Base-by-base conservation (phyloP, 2,113 vertebrate genomes). In the Periophthalmodon schlosseri region DNA sequence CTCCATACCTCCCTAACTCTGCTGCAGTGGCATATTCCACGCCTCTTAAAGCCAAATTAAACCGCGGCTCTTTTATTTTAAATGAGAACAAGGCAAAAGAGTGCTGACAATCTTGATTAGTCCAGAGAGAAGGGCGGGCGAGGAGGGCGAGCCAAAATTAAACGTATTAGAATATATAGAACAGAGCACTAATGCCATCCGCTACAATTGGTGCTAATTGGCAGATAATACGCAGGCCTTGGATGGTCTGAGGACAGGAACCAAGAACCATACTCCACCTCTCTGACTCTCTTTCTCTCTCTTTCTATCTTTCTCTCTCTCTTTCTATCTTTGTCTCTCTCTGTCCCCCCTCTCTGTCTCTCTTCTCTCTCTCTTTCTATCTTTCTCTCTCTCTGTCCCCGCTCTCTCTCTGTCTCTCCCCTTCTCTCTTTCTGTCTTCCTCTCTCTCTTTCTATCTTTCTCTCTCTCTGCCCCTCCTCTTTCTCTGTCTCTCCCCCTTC, bases 191-290 rank as follows among this genome's bases (percentile, higher is more conserved):
- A 93, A 94, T 93, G 88, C 91, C 72, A 83, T 85, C 88, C 81
- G 77, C 88, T 88, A 93, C 93, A 94, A 93, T 93, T 94, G 94
- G 86, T 90, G 89, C 91, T 95, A 94, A 94, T 94, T 94, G 94
- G 88, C 89, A 94, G 93, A 94, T 94, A 94, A 95, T 95, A 92
- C 91, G 85, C 88, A 75, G 89, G 89, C 91, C 86, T 81, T 86
- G 87, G 83, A 85, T 58, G 75, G 87, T 82, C 78, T 86, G 88
- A 87, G 86, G 82, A 83, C 76, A 88, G 87, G 90, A 93, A 88
- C 54, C 87, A 86, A 86, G 80, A 73, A 20, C 50, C 82, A 78
- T 54, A 5, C 20, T 8, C 9, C n/a, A 1, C 84, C 90, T 39
- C 36, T 39, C 36, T 39, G 5, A 2, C 36, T 39, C 36, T 39